A percentile compares a stretch with the other conserved stretches of the same genome.
Evolutionary conservation across 2,113 vertebrate species (phyloP).

Genomic region (Galemys pyrenaicus): DNA sequence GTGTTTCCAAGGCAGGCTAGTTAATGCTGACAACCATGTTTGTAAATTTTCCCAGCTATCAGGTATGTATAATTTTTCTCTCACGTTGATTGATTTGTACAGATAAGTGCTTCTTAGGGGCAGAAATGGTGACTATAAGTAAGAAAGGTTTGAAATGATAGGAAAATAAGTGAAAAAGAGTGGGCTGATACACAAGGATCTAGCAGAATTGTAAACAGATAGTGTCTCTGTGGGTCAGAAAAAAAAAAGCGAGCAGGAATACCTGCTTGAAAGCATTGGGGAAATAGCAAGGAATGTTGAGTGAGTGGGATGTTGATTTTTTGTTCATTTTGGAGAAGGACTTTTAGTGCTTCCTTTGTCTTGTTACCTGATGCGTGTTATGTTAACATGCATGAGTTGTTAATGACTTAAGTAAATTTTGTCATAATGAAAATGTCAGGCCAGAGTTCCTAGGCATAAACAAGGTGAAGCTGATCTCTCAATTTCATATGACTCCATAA

Average conservation of each 20-base stretch:
- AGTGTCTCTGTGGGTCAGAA: neutral
- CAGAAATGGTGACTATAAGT: neutral
- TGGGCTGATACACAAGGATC: neutral
- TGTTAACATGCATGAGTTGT: neutral
- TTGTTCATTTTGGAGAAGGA: neutral
- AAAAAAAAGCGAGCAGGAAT: neutral
- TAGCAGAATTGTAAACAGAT: neutral
- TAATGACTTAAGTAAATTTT: slow-evolving; percentile 45
- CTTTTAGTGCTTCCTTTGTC: neutral
- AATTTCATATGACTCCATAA: slow-evolving; percentile 26
- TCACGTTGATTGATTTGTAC: neutral
- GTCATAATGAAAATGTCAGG: slow-evolving; percentile 1
- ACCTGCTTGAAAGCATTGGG: neutral
- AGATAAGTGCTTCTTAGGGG: neutral
- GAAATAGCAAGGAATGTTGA: neutral
- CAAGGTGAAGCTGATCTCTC: slow-evolving; percentile 18
- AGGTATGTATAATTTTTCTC: neutral
- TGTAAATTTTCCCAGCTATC: neutral
- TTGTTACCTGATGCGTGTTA: neutral
- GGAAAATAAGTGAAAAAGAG: neutral
- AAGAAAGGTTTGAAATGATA: neutral
- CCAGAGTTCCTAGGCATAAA: neutral
- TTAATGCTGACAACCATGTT: neutral
- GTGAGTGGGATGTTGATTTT: neutral
- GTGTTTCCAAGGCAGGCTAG: neutral